Evolutionary conservation across 2,797 vertebrate species (phyloP), one percentile per base, ranked within the genome.

Genomic region (Sebastes flavidus): DNA sequence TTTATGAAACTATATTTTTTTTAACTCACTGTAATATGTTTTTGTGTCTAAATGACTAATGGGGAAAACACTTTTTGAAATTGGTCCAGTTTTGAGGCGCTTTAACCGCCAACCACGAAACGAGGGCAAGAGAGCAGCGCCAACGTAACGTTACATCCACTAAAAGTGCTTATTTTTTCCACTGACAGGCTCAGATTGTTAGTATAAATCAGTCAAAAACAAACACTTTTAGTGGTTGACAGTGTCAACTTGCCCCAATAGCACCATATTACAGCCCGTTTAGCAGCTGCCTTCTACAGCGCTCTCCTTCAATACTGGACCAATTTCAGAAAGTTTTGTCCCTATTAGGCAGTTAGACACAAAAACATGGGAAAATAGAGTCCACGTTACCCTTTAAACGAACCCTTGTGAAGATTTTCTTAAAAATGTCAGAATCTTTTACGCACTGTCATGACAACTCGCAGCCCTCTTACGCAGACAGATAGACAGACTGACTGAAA

Each of bases 401-500:
- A 30, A 6, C 13, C 12, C 16, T 11, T 49, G 13, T 29, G 8
- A 34, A 9, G 0, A 38, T 52, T 72, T 74, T 38, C n/a, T 46
- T 30, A 16, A 55, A 54, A 18, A 67, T 27, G 25, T 32, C 66
- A 58, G 36, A 76, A 34, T 16, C 38, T 68, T 76, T 56, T 9
- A 24, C 5, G 16, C 20, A 14, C 29, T 5, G 7, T 69, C 55
- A 56, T 52, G 16, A 30, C 30, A 70, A 56, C 67, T 54, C 60
- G 24, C 32, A 55, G 75, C 34, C 75, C 67, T 70, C 16, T 29
- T n/a, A 46, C 3, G n/a, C 75, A 67, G 49, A 77, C 82, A 65
- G 56, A 84, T 61, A 42, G 78, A 84, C 75, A 75, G 42, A 78
- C 66, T 22, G 56, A 59, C 63, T 3, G 18, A 74, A 78, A 72